Percentiles rank a stretch among this genome's conserved stretches.
Conservation (phyloP, 2,797 vertebrate species). For the Myripristis jacobus region DNA sequence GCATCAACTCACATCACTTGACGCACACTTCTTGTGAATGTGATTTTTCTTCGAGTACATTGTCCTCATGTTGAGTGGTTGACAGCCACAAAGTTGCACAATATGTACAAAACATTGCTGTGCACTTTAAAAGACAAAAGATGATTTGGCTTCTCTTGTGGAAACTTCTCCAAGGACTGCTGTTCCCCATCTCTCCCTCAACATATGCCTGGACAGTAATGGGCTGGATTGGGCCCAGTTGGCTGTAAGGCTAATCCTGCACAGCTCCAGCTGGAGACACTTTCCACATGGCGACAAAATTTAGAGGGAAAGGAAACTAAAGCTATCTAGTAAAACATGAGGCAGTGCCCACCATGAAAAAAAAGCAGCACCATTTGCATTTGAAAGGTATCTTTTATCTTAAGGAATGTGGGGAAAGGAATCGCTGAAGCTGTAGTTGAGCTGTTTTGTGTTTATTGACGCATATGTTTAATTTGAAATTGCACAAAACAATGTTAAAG, state of each 20-base stretch:
- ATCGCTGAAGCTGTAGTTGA: background rate
- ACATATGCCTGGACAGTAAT: slow-evolving; percentile 39
- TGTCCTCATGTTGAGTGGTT: background rate
- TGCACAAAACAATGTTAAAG: background rate
- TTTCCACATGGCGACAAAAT: slow-evolving; percentile 45
- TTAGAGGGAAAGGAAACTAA: slow-evolving; percentile 64
- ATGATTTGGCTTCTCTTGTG: slow-evolving; percentile 34
- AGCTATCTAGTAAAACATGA: slow-evolving; percentile 10
- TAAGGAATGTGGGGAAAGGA: background rate
- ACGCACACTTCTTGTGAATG: no score
- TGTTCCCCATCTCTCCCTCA: slow-evolving; percentile 18
- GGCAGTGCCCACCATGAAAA: slow-evolving; percentile 9
- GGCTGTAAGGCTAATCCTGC: slow-evolving; percentile 21
- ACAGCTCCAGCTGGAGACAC: slow-evolving; percentile 49
- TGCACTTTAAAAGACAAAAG: background rate
- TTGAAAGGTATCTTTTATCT: background rate
- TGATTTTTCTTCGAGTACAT: background rate
- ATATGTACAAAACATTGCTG: slow-evolving; percentile 2
- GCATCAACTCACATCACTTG: no score
- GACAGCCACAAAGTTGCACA: slow-evolving; percentile 21
- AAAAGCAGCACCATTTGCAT: slow-evolving; percentile 19
- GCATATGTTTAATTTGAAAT: background rate
- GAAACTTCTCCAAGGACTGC: slow-evolving; percentile 23
- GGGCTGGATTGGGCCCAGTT: slow-evolving; percentile 23
- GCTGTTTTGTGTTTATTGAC: background rate